A percentile compares a stretch with the other conserved stretches of the same genome.
Evolutionary conservation across 1,140 invertebrate genomes (phyloP).

Genomic region (Heliconius eleuchia): DNA sequence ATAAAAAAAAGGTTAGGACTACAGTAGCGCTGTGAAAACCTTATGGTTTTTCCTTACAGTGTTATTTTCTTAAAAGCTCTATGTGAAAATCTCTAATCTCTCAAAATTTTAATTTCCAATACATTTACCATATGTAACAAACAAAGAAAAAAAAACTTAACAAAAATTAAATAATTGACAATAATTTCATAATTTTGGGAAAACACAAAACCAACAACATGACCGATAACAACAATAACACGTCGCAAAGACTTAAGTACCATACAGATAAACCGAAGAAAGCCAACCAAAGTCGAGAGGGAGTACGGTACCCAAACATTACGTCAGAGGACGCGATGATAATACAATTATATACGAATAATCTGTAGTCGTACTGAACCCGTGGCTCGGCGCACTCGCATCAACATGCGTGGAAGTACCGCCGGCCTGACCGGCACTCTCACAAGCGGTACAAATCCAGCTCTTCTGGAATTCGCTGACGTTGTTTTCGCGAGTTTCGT

Average conservation of each 20-base stretch:
- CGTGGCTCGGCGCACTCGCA: conserved; percentile 52
- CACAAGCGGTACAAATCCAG: conserved; percentile 80
- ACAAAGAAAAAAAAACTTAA: background rate
- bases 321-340: conserved; percentile 64
- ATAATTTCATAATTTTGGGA: background rate
- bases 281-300: conserved; percentile 21
- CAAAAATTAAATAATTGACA: background rate
- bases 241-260: background rate
- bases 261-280: background rate
- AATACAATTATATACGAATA: conserved; percentile 71
- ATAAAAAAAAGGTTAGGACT: too few relatives aligned
- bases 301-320: conserved; percentile 33
- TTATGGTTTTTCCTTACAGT: too few relatives aligned
- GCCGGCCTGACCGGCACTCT: conserved; percentile 81
- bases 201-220: background rate
- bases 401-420: conserved; percentile 83
- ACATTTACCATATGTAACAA: background rate
- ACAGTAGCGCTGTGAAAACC: too few relatives aligned
- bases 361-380: conserved; percentile 62
- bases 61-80: too few relatives aligned
- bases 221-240: background rate
- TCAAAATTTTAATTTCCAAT: background rate
- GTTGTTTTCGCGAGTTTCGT: conserved; percentile 86
- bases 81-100: too few relatives aligned
- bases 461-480: conserved; percentile 86